Base-by-base conservation (phyloP, 2,797 vertebrate genomes). In the Garrulus glandarius region DNA sequence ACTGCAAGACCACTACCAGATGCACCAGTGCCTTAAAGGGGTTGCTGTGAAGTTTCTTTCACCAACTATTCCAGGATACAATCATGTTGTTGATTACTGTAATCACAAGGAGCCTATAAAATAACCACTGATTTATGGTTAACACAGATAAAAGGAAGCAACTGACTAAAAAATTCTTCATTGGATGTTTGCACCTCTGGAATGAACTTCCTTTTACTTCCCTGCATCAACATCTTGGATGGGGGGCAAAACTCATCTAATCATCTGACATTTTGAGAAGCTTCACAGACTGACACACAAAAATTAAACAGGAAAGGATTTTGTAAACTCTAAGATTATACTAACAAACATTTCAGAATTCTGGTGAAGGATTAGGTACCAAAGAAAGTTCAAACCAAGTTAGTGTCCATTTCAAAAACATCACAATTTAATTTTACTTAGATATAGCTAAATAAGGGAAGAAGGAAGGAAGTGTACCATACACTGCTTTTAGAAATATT, bases 251-350 rank as follows among this genome's bases (percentile, higher is more conserved):
- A 83, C 23, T 72, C 63, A 59, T 79, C 39, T 76, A 65, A 69
- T 59, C 47, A 74, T 70, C 30, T 56, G 75, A 77, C 37, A 74
- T 95, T 91, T 43, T 29, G 68, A 55, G 60, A 87, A 60, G 21
- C 49, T 71, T 87, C 75, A 79, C 57, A 90, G 68, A 61, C 65
- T 53, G 30, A 88, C 57, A 65, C 39, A 84, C 9, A 10, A 65
- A 88, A 90, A 84, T 64, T 84, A 94, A 95, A 84, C 77, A 92
- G 83, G 88, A 92, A 94, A 82, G 36, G 46, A 53, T 64, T 92
- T 55, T 61, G 20, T 92, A 92, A 93, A 90, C 72, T 60, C 56
- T n/a, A 60, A 63, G 82, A 79, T 82, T 67, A 44, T 23, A 82
- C 37, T 84, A 86, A 53, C 49, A 87, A 85, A 78, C 57, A 78